Percentiles rank a stretch among this genome's conserved stretches.
phyloP scores from a whole-genome alignment of 2,797 vertebrate species.

The Spinus olivaceus region DNA sequence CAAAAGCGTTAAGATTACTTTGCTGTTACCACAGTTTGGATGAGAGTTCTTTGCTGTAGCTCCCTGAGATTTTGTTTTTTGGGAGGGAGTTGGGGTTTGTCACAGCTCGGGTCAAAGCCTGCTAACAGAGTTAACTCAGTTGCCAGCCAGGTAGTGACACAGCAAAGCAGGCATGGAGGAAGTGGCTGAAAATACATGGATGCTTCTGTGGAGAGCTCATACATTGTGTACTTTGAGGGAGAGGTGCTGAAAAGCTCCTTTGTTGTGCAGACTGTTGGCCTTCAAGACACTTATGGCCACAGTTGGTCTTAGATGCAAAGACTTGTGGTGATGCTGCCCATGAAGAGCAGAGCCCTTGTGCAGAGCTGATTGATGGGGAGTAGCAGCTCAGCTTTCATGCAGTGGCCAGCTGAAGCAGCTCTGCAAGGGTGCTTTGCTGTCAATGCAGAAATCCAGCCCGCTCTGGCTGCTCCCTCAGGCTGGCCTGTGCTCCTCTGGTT shows the following conservation, averaged over 20 bases:
- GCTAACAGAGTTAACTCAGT: not conserved
- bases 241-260: not conserved
- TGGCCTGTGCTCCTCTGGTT: fast-evolving
- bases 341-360: not conserved
- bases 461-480: fast-evolving
- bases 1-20: fast-evolving
- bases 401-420: not conserved
- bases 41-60: not conserved
- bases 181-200: not conserved
- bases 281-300: not conserved
- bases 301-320: not conserved
- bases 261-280: not conserved
- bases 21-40: not conserved
- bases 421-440: not conserved
- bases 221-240: not conserved
- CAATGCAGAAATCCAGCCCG: not conserved
- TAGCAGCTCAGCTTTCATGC: not conserved
- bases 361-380: not conserved
- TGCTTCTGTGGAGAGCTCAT: not conserved
- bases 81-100: not conserved
- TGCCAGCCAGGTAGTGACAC: not conserved
- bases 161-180: not conserved
- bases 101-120: not conserved
- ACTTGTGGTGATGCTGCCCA: not conserved
- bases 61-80: not conserved